Percentiles rank a stretch among this genome's conserved stretches.
Conservation (phyloP, 2,888 invertebrate genomes). For the Epirrita christyi region DNA sequence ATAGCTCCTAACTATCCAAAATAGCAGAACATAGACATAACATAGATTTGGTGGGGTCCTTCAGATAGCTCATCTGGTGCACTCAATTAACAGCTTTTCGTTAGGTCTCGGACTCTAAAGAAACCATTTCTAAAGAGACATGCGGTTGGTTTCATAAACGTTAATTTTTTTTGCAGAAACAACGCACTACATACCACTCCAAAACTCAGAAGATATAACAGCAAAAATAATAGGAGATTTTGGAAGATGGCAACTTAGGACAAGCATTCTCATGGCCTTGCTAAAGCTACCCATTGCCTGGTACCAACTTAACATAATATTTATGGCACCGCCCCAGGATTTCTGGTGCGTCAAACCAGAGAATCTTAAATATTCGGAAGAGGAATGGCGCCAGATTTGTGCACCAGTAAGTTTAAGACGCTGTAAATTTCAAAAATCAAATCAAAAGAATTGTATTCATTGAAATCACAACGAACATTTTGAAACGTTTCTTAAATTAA, state of each 20-base stretch:
- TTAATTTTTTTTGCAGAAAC: neutral
- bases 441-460: no score
- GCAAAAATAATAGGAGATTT: slow-evolving; percentile 81
- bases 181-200: slow-evolving; percentile 5
- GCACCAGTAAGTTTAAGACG: slow-evolving; percentile 64
- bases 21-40: neutral
- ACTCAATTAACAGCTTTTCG: no score
- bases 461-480: no score
- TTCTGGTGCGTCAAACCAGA: slow-evolving; percentile 83
- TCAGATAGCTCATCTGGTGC: neutral
- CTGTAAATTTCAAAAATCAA: no score
- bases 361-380: slow-evolving; percentile 53
- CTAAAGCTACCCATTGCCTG: slow-evolving; percentile 86
- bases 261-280: slow-evolving; percentile 82
- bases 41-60: neutral
- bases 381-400: slow-evolving; percentile 75
- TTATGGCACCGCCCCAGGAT: slow-evolving; percentile 85
- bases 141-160: no score
- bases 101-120: no score
- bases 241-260: slow-evolving; percentile 84
- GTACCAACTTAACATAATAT: slow-evolving; percentile 86
- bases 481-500: no score
- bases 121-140: no score
- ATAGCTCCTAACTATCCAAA: no score
- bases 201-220: slow-evolving; percentile 53